phyloP scores from a whole-genome alignment of 30 jellyfish, hydroid and myxozoan genomes.

The Turritopsis rubra region DNA sequence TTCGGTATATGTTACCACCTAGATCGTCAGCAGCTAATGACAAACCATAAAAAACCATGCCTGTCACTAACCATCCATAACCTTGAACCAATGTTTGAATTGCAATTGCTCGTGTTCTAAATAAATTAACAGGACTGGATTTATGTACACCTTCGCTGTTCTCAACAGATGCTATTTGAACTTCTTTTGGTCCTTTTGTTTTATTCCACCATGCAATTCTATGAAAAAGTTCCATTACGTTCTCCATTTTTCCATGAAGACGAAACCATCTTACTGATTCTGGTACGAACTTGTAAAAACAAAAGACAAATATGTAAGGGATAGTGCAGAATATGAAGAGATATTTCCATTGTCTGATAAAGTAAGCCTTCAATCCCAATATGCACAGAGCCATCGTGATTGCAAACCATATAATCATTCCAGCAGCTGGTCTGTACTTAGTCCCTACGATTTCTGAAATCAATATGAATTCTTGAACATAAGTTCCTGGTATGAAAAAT shows the following conservation, averaged over 20 bases:
- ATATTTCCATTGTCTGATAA: conserved; percentile 66
- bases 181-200: conserved; percentile 44
- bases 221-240: conserved; percentile 37
- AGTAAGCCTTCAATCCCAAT: conserved; percentile 78
- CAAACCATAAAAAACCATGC: conserved; percentile 58
- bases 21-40: conserved; percentile 82
- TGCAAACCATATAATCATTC: conserved; percentile 57
- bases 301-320: conserved; percentile 60
- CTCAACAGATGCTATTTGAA: conserved; percentile 26
- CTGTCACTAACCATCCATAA: conserved; percentile 66
- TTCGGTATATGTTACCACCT: conserved; percentile 61
- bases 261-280: conserved; percentile 84
- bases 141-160: conserved; percentile 18
- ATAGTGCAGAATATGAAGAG: conserved; percentile 55
- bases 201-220: conserved; percentile 54
- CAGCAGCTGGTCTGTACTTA: conserved; percentile 69
- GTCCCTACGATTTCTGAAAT: conserved; percentile 77
- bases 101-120: conserved; percentile 46
- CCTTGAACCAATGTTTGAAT: conserved; percentile 35
- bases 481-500: conserved; percentile 75
- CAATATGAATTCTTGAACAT: conserved; percentile 51
- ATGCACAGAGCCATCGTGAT: conserved; percentile 49
- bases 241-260: conserved; percentile 42
- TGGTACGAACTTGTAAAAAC: conserved; percentile 58
- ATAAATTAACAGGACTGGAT: conserved; percentile 42